A percentile compares a stretch with the other conserved stretches of the same genome.
These are phyloP conservation scores for Eupithecia subumbrata DNA, from an alignment of 2,888 invertebrate species.

Conservation along the genomic window DNA sequence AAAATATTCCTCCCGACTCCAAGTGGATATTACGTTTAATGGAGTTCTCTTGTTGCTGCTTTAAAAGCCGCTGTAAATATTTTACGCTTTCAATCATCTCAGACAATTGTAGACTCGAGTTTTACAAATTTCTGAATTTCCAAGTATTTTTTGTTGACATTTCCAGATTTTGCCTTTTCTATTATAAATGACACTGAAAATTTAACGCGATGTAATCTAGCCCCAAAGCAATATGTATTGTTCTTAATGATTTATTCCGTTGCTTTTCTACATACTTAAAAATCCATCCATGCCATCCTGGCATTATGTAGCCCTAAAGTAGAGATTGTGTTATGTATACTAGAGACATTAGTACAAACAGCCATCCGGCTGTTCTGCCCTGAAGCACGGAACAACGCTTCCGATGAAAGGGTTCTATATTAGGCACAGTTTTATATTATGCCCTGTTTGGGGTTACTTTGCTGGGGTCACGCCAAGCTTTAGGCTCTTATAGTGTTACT, in stretches of 20 bases:
- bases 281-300: neutral
- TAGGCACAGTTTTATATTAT: slow-evolving; percentile 30
- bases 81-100: slow-evolving; percentile 31
- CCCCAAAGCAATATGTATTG: neutral
- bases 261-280: neutral
- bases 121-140: neutral
- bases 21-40: slow-evolving; percentile 50
- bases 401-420: slow-evolving; percentile 46
- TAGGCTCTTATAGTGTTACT: slow-evolving; percentile 24
- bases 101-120: slow-evolving; percentile 13
- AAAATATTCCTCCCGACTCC: slow-evolving; percentile 47
- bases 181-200: neutral
- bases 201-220: neutral
- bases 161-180: neutral
- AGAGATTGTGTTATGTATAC: neutral
- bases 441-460: slow-evolving; percentile 41
- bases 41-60: slow-evolving; percentile 48
- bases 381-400: slow-evolving; percentile 17
- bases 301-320: neutral
- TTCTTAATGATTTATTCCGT: too few relatives aligned
- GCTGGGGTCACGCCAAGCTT: slow-evolving; percentile 49
- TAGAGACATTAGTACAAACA: neutral
- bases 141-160: neutral
- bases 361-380: neutral
- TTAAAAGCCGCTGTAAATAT: slow-evolving; percentile 33